Evolutionary conservation across 2,888 invertebrate genomes (phyloP), one percentile per base, ranked within the genome.

Genomic region (Temnothorax rugatulus): DNA sequence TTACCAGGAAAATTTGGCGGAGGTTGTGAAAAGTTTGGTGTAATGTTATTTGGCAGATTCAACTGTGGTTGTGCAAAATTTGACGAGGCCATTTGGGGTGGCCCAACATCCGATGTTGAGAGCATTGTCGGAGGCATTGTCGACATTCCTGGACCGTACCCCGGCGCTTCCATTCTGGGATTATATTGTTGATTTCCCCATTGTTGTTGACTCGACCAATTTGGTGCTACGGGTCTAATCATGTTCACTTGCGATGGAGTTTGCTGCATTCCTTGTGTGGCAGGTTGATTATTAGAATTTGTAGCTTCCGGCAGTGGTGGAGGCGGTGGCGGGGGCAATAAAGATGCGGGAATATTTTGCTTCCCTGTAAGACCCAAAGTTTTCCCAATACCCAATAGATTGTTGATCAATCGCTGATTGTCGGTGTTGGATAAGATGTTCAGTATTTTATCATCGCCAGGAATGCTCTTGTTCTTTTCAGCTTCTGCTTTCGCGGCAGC

Each of bases 371-470:
- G 88, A 29, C 95, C 94, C 38, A 95, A 90, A 7, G 93, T 94
- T 86, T 95, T 95, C 0, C 95, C 95, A 73, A 95, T 95, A 21
- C 94, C 95, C 63, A 94, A 87, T 8, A 94, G 85, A 87, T 95
- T 94, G 82, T 94, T 94, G n/a, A 94, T 93, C 68, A 94, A 90
- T 77, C 94, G 94, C 84, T 95, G 94, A 88, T 94, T 94, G 82
- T 95, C 94, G 4, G 94, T 94, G 74, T 91, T 94, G 4, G 95
- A 94, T 29, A 95, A 84, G 54, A 94, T 92, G 69, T 95, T 95
- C 52, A 94, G 82, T 89, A 95, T 94, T 68, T 94, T 94, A 47
- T 94, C 94, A 9, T 94, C 94, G 8, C 94, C 94, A 18, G 94
- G 91, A 66, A 94, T 66, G 63, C 91, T 90, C 73, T 94, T 94